These are phyloP conservation scores for Dunckerocampus dactyliophorus DNA, from an alignment of 2,113 vertebrate species.

Conservation along the genomic window DNA sequence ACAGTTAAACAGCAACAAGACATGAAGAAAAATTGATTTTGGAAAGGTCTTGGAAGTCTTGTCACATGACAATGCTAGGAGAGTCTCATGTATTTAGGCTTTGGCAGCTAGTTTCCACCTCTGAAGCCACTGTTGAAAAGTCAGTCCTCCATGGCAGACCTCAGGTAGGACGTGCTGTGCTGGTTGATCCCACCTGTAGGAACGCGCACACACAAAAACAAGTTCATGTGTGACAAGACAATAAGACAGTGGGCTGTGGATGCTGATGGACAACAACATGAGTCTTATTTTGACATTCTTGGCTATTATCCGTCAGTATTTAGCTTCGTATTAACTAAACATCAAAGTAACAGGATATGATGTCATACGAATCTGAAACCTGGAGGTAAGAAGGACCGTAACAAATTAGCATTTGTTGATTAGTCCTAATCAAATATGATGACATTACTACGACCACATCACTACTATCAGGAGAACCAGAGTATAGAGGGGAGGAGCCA, in stretches of 20 bases:
- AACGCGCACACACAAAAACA: constrained; percentile 17
- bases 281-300: no score
- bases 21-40: no score
- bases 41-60: not conserved
- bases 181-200: constrained; percentile 77
- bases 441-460: no score
- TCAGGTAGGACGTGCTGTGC: constrained; percentile 70
- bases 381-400: no score
- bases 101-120: constrained; percentile 72
- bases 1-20: constrained; percentile 1
- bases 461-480: no score
- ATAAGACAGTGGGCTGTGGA: not conserved
- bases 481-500: no score
- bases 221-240: not conserved
- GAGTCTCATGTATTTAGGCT: not conserved
- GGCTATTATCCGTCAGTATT: no score
- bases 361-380: not conserved
- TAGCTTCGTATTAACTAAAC: no score
- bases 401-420: no score
- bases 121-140: constrained; percentile 75
- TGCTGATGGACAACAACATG: no score
- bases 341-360: not conserved
- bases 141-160: constrained; percentile 61
- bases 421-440: no score
- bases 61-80: constrained; percentile 14